Evolutionary conservation across 2,797 vertebrate genomes (phyloP).

Genomic region (Smutsia temminckii): DNA sequence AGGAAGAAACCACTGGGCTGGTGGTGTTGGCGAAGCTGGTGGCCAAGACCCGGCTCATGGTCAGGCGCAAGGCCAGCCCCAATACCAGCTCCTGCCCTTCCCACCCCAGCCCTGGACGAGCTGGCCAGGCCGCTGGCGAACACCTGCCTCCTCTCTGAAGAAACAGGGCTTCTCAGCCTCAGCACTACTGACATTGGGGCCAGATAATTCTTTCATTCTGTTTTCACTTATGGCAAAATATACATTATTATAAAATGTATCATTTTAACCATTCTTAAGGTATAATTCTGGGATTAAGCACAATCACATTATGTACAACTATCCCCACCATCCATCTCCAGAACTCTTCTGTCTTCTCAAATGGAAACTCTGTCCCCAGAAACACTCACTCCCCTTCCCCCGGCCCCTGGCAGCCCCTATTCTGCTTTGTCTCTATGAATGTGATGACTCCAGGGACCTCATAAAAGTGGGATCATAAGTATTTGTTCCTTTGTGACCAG

Average conservation of each 20-base stretch:
- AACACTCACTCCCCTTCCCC: neutral
- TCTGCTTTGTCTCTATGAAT: neutral
- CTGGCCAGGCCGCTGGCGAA: neutral
- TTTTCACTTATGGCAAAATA: neutral
- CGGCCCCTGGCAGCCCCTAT: neutral
- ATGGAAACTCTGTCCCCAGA: neutral
- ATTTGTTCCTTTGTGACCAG: neutral
- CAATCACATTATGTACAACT: neutral
- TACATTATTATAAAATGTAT: neutral
- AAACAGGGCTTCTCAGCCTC: neutral
- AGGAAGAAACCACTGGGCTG: no score
- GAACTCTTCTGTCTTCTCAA: neutral
- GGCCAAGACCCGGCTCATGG: fast-evolving
- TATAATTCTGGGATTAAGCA: neutral
- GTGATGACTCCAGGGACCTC: neutral
- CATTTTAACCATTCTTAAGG: neutral
- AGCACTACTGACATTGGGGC: neutral
- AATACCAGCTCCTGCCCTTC: neutral
- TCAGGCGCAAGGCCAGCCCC: neutral
- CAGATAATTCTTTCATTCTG: neutral
- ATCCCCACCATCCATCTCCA: neutral
- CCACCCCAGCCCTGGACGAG: neutral
- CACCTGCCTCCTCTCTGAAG: neutral
- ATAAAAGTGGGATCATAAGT: neutral
- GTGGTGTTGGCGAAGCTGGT: fast-evolving